These are phyloP conservation scores for Dryomyza anilis DNA, from an alignment of 2,888 invertebrate species.

Conservation along the genomic window DNA sequence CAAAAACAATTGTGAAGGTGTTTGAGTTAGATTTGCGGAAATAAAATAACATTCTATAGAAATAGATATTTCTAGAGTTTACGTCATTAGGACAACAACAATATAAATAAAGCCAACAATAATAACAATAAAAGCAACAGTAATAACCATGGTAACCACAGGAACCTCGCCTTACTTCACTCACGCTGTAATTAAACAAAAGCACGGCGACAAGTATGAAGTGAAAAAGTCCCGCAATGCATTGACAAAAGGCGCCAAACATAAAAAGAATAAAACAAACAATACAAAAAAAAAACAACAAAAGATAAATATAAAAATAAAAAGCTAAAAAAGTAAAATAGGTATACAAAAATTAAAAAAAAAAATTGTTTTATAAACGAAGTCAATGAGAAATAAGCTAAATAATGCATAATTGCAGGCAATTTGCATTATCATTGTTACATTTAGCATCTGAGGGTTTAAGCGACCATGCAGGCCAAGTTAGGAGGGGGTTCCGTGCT, in stretches of 20 bases:
- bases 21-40: too few species aligned
- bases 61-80: too few species aligned
- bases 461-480: neutral
- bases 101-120: constrained; percentile 1
- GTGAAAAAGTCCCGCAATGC: neutral
- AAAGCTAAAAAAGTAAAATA: constrained; percentile 18
- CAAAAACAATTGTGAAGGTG: too few species aligned
- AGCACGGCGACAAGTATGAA: neutral
- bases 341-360: constrained; percentile 19
- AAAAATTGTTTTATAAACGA: constrained; percentile 28
- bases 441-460: constrained; percentile 43
- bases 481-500: neutral
- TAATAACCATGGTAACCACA: constrained; percentile 6
- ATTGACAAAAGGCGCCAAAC: neutral
- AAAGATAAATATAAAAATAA: constrained; percentile 25
- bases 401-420: constrained; percentile 57
- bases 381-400: constrained; percentile 21
- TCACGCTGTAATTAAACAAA: constrained; percentile 25
- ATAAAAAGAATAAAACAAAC: constrained; percentile 14
- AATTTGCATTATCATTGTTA: constrained; percentile 57
- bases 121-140: neutral
- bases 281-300: constrained; percentile 23
- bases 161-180: constrained; percentile 3
- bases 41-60: too few species aligned
- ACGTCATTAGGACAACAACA: constrained; percentile 8